Conservation (phyloP, 1,140 invertebrate genomes). For the Hermatobates lingyangjiaoensis region DNA sequence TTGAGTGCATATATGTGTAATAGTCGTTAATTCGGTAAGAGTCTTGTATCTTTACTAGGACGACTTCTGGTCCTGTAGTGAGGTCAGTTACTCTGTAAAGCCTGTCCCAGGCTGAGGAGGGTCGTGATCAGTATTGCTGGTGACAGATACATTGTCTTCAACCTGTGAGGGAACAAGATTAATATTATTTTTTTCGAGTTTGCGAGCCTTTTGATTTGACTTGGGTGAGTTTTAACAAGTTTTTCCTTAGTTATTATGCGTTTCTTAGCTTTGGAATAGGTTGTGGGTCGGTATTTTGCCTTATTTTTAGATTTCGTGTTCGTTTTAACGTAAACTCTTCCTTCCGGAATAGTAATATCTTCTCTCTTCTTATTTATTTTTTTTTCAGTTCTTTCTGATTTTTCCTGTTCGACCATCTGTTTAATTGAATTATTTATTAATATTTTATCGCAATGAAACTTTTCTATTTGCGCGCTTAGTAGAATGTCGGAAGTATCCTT, state of each 20-base stretch:
- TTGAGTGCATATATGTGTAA: background rate
- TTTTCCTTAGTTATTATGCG: background rate
- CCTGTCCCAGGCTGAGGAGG: background rate
- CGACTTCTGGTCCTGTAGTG: background rate
- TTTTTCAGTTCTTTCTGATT: slow-evolving; percentile 1
- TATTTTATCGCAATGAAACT: slow-evolving; percentile 1
- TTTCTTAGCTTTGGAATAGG: background rate
- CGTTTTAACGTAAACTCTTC: background rate
- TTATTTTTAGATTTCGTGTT: background rate
- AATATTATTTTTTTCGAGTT: background rate
- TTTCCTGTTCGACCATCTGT: slow-evolving; percentile 1
- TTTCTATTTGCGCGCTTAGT: background rate
- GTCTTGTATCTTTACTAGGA: background rate
- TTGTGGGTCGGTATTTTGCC: background rate
- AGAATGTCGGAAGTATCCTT: background rate
- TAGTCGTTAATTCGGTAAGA: background rate
- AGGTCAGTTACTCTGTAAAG: background rate
- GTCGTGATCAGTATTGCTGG: background rate
- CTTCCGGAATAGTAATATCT: background rate
- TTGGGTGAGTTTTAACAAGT: background rate
- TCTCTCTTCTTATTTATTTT: background rate
- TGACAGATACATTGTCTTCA: background rate
- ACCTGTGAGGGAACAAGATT: background rate
- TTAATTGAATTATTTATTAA: background rate
- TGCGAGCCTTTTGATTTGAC: background rate